These are phyloP conservation scores for Osmoderma eremita DNA, from an alignment of 2,888 invertebrate genomes.

Conservation along the genomic window DNA sequence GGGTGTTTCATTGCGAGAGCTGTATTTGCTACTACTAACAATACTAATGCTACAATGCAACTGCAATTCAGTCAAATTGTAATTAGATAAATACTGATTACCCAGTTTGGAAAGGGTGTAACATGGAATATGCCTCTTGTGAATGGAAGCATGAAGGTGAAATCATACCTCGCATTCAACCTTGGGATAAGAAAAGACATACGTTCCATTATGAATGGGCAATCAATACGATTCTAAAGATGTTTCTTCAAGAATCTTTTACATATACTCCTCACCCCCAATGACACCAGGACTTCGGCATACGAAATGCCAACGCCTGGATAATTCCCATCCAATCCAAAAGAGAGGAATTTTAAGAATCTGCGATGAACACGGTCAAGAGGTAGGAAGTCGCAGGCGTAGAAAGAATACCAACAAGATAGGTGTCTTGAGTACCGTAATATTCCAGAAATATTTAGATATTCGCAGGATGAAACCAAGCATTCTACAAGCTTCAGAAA, in stretches of 20 bases:
- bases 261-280: too few relatives aligned
- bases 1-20: too few relatives aligned
- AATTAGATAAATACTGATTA: too few relatives aligned
- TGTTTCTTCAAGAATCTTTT: too few relatives aligned
- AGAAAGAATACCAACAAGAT: not conserved
- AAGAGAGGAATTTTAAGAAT: not conserved
- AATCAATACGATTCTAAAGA: too few relatives aligned
- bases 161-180: not conserved
- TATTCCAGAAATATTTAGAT: too few relatives aligned
- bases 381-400: not conserved
- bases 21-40: too few relatives aligned
- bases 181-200: not conserved
- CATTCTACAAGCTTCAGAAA: too few relatives aligned
- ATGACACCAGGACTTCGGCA: not conserved
- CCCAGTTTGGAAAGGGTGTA: not conserved
- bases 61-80: too few relatives aligned
- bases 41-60: too few relatives aligned
- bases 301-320: not conserved
- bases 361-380: not conserved
- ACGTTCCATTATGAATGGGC: not conserved
- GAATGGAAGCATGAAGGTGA: not conserved
- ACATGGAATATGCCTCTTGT: not conserved
- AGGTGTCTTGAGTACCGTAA: not conserved
- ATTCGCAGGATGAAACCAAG: too few relatives aligned
- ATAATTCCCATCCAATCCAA: not conserved